These are phyloP conservation scores for Anoura caudifer DNA, from an alignment of 2,113 vertebrate species.

Conservation along the genomic window DNA sequence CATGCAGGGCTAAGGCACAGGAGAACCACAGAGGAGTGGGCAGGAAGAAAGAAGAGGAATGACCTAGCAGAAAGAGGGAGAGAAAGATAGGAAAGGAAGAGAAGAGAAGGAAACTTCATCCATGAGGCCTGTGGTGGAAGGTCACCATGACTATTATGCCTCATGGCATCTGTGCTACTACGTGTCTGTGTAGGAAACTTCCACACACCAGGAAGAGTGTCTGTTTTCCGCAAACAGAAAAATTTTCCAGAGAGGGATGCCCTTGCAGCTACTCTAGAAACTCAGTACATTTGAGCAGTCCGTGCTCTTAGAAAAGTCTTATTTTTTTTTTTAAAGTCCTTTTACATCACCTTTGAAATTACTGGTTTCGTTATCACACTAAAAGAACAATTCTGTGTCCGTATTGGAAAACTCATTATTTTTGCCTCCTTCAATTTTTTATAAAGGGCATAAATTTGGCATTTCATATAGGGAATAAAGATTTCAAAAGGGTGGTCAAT, in stretches of 20 bases:
- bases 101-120: not conserved
- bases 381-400: not conserved
- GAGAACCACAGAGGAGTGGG: not conserved
- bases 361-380: conserved; percentile 12
- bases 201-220: not conserved
- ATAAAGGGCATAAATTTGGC: not conserved
- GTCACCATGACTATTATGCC: not conserved
- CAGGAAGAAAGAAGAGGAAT: not conserved
- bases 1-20: rapidly evolving
- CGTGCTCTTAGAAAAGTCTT: not conserved
- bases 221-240: not conserved
- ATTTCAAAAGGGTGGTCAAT: conserved; percentile 18
- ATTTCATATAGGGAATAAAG: not conserved
- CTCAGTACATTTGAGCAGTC: not conserved
- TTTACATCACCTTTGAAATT: not conserved
- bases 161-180: not conserved
- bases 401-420: conserved; percentile 1
- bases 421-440: not conserved
- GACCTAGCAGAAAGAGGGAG: not conserved
- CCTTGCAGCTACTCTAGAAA: not conserved
- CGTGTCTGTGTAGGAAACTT: not conserved
- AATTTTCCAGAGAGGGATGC: not conserved
- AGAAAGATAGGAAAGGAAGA: not conserved
- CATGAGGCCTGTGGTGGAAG: rapidly evolving
- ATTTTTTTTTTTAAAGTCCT: not conserved